These are phyloP conservation scores for Apocheima hispidaria DNA, from an alignment of 2,888 invertebrate genomes.

Conservation along the genomic window DNA sequence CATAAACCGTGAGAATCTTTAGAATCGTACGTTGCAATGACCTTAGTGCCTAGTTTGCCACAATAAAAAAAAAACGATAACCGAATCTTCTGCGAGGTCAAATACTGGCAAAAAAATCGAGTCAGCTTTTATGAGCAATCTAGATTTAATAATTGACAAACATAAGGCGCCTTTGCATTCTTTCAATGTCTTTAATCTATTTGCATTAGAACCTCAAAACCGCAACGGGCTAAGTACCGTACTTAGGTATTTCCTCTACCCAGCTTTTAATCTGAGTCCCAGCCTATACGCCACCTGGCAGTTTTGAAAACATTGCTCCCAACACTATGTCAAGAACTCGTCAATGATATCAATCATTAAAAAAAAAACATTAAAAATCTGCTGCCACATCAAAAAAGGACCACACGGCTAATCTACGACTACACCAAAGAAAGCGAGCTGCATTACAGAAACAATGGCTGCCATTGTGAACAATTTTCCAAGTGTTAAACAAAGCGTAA, in stretches of 20 bases:
- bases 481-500: constrained; percentile 27
- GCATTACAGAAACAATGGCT: constrained; percentile 23
- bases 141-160: no score
- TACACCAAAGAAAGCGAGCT: constrained; percentile 27
- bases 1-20: no score
- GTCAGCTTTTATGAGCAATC: no score
- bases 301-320: no score
- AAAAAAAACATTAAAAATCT: not conserved
- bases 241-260: no score
- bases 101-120: not conserved
- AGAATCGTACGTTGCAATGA: not conserved
- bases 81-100: not conserved
- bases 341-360: not conserved
- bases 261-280: no score
- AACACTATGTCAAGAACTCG: not conserved
- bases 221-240: no score
- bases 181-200: no score
- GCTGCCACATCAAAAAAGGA: constrained; percentile 12
- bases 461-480: constrained; percentile 30
- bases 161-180: no score
- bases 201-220: no score
- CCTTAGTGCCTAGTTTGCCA: not conserved
- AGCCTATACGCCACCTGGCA: no score
- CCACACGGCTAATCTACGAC: constrained; percentile 2
- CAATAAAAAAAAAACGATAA: not conserved